phyloP scores from a whole-genome alignment of 2,113 vertebrate genomes.

The Neodontobutis hainanensis region DNA sequence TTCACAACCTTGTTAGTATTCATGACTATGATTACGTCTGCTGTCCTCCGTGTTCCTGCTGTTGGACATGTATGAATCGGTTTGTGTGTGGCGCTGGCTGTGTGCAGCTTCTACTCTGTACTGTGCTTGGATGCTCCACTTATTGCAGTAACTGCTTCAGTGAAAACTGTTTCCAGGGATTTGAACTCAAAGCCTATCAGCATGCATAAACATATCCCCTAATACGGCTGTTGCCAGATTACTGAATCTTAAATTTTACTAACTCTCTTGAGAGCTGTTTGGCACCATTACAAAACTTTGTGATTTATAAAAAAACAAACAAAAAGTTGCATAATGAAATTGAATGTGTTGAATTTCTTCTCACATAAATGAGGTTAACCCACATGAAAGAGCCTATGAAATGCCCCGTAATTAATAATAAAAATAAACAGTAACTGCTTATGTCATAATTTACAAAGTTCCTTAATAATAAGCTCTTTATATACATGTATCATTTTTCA shows the following conservation, averaged over 20 bases:
- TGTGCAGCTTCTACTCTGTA: not conserved
- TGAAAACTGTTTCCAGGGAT: conserved; percentile 47
- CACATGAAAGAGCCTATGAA: too few species aligned
- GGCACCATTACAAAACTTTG: conserved; percentile 39
- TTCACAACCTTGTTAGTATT: conserved; percentile 49
- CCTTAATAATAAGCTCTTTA: too few species aligned
- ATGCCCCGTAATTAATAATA: too few species aligned
- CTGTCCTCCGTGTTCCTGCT: conserved; percentile 17
- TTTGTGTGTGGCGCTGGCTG: conserved; percentile 24
- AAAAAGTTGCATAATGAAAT: too few species aligned
- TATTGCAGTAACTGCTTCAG: conserved; percentile 44
- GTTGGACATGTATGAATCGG: conserved; percentile 41
- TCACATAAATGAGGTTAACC: too few species aligned
- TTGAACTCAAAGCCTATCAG: conserved; percentile 40
- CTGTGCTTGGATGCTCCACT: conserved; percentile 51
- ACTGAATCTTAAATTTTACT: conserved; percentile 34
- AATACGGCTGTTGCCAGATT: conserved; percentile 44
- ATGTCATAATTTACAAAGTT: too few species aligned
- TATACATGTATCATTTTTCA: too few species aligned
- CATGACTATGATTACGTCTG: conserved; percentile 34
- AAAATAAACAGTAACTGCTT: too few species aligned
- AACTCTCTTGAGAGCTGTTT: conserved; percentile 44
- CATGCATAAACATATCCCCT: conserved; percentile 46
- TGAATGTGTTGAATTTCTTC: too few species aligned
- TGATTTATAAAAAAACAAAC: conserved; percentile 24